Evolutionary conservation across 2,797 vertebrate genomes (phyloP).

Genomic region (Iguana delicatissima): DNA sequence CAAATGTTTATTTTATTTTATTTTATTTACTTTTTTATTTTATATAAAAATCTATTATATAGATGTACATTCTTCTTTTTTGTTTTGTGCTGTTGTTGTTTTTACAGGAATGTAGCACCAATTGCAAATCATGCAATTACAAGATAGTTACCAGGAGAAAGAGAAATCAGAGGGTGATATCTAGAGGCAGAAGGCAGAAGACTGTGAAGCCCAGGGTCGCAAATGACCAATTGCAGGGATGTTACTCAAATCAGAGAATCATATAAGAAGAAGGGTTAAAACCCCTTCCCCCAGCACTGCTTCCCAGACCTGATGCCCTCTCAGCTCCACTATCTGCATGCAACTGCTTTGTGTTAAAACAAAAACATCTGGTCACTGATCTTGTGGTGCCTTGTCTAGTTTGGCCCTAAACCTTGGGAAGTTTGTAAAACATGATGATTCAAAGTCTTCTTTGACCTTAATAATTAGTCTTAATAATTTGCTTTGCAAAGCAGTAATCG

Average conservation of each 20-base stretch:
- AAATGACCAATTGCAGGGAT: neutral
- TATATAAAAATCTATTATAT: neutral
- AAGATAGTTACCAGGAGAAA: too few species aligned
- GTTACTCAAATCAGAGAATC: neutral
- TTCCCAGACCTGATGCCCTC: neutral
- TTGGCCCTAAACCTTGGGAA: neutral
- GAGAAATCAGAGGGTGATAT: too few species aligned
- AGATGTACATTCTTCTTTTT: neutral
- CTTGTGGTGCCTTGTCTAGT: neutral
- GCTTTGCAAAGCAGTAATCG: neutral
- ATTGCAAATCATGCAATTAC: neutral
- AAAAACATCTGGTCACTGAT: neutral
- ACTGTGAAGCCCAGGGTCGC: neutral
- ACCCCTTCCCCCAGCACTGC: neutral
- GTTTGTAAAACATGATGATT: neutral
- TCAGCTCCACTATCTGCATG: too few species aligned
- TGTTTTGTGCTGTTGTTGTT: neutral
- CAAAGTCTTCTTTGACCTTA: too few species aligned
- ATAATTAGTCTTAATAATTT: neutral
- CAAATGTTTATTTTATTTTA: neutral
- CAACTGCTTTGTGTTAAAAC: constrained; percentile 3
- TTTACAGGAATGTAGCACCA: neutral
- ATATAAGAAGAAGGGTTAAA: neutral
- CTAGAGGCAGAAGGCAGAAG: neutral
- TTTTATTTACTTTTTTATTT: neutral